phyloP scores from a whole-genome alignment of 92 coral and sea anemone species.

The Palythoa caribaeorum region DNA sequence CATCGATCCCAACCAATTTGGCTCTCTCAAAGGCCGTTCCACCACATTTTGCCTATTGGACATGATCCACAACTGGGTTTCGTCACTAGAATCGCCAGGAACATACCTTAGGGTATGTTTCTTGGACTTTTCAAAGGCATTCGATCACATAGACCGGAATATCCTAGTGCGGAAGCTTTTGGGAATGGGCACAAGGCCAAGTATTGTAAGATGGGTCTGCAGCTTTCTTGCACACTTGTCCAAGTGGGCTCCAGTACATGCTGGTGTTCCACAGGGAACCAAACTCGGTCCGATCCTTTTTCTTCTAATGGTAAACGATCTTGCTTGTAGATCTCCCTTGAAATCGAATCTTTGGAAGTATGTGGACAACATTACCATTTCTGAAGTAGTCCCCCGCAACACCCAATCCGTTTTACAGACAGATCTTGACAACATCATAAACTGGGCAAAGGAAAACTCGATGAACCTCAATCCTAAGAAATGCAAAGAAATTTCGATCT shows the following conservation, averaged over 20 bases:
- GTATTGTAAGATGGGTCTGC: neutral
- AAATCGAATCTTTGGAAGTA: too few relatives aligned
- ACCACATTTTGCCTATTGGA: neutral
- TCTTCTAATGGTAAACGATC: neutral
- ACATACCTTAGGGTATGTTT: slow-evolving; percentile 3
- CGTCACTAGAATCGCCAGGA: neutral
- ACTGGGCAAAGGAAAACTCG: neutral
- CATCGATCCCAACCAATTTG: neutral
- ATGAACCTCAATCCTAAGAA: slow-evolving; percentile 11
- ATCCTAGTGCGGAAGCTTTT: neutral
- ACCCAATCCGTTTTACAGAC: too few relatives aligned
- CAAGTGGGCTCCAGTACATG: neutral
- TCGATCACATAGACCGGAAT: slow-evolving; percentile 10
- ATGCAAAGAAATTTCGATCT: neutral
- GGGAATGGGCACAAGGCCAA: neutral
- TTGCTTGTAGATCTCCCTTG: too few relatives aligned
- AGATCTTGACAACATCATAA: too few relatives aligned
- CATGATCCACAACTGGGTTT: neutral
- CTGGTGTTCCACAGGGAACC: neutral
- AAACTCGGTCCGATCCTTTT: neutral
- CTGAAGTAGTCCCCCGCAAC: too few relatives aligned
- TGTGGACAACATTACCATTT: too few relatives aligned
- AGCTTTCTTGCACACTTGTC: neutral
- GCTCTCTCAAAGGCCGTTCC: neutral
- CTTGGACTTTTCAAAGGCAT: neutral